Base-by-base conservation (phyloP, 2,113 vertebrate species). In the Cryptotis parvus region DNA sequence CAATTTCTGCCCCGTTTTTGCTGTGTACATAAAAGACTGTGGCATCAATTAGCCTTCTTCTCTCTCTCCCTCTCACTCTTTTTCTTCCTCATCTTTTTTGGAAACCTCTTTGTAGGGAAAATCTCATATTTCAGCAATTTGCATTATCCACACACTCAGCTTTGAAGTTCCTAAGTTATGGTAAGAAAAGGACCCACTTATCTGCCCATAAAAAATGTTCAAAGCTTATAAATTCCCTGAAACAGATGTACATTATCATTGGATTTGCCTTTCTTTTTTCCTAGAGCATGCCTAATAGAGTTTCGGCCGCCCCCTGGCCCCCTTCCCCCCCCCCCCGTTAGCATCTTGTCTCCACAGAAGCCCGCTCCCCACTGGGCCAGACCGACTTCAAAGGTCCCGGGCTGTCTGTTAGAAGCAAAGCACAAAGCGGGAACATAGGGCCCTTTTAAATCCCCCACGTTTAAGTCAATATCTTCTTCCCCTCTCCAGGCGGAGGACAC, bases 171-270 rank as follows among this genome's bases (percentile, higher is more conserved):
- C 97, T 98, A 98, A 99, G 99, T 99, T 99, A 98, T 98, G 98
- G 98, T 98, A 98, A 99, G 98, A 99, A 99, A 99, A 98, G 98
- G 98, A 98, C 97, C 98, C 98, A 99, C 99, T 99, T 99, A 99
- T 99, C 98, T 98, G 98, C 98, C 98, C 98, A 98, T 98, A 99
- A 99, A 99, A 99, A 98, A 98, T 98, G 98, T 99, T 99, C 99
- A 99, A 99, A 99, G 99, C 99, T 98, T 98, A 98, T 99, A 99
- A 99, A 99, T 99, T 99, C 98, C 98, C 98, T 98, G 98, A 99
- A 99, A 99, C 99, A 99, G 99, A 99, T 99, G 99, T 99, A 99
- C 98, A 99, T 99, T 99, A 99, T 99, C 99, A 99, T 98, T 98
- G 99, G 98, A 98, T 99, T 99, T 98, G 98, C 98, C 97, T 98